Conservation (phyloP, 2,797 vertebrate genomes). For the Hoplostethus atlanticus region DNA sequence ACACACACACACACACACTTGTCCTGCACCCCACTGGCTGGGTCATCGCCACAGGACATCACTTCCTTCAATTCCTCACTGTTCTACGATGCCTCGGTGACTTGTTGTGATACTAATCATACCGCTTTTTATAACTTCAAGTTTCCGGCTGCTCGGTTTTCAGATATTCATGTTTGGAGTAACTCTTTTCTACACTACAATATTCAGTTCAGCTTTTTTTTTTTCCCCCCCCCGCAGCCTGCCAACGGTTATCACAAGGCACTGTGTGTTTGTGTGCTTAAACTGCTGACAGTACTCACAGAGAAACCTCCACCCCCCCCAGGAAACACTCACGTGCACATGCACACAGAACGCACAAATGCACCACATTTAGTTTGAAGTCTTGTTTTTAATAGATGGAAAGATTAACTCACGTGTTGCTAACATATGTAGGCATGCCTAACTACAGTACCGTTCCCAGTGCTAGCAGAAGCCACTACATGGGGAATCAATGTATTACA, state of each 20-base stretch:
- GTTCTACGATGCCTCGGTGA: constrained; percentile 81
- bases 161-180: constrained; percentile 65
- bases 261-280: constrained; percentile 43
- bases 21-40: constrained; percentile 81
- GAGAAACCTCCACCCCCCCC: constrained; percentile 14
- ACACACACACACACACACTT: constrained; percentile 34
- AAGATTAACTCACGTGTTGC: constrained; percentile 34
- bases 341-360: constrained; percentile 30
- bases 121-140: constrained; percentile 75
- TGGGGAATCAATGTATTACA: constrained; percentile 74
- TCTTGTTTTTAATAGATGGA: constrained; percentile 9
- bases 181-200: constrained; percentile 82
- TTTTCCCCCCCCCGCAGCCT: background rate
- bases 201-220: constrained; percentile 46
- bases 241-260: constrained; percentile 46
- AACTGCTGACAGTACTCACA: constrained; percentile 65
- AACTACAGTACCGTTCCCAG: constrained; percentile 39
- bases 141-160: constrained; percentile 70
- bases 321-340: constrained; percentile 38
- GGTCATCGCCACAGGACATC: constrained; percentile 74
- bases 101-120: constrained; percentile 80
- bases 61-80: constrained; percentile 53
- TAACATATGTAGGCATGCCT: constrained; percentile 34
- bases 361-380: constrained; percentile 40
- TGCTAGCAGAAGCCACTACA: constrained; percentile 37